Evolutionary conservation across 2,888 invertebrate genomes (phyloP).

Genomic region (Drosophila acutilabella): DNA sequence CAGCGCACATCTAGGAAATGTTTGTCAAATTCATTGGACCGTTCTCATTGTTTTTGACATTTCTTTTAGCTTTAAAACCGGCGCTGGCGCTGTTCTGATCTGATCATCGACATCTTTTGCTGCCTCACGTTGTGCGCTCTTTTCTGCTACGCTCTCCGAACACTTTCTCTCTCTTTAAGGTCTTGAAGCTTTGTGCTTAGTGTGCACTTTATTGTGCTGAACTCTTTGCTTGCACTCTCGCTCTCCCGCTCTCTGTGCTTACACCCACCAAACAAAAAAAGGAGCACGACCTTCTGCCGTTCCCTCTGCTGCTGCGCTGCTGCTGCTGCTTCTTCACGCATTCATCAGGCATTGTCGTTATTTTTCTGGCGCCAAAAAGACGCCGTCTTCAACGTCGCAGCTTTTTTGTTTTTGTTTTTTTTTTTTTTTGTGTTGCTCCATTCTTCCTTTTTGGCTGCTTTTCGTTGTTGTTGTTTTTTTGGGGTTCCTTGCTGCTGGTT

Average conservation of each 20-base stretch:
- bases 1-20: slow-evolving; percentile 85
- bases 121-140: slow-evolving; percentile 10
- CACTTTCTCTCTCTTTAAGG: slow-evolving; percentile 8
- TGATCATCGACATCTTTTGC: slow-evolving; percentile 9
- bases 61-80: slow-evolving; percentile 69
- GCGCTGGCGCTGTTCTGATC: slow-evolving; percentile 26
- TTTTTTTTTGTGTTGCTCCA: slow-evolving; percentile 44
- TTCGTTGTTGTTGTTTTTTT: slow-evolving; percentile 44
- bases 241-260: not conserved
- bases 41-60: slow-evolving; percentile 85
- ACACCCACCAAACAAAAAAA: slow-evolving; percentile 6
- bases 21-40: slow-evolving; percentile 85
- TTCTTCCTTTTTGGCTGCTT: slow-evolving; percentile 52
- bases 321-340: slow-evolving; percentile 46
- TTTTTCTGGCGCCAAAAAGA: slow-evolving; percentile 84
- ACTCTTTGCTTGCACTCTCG: not conserved
- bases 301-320: not conserved
- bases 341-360: slow-evolving; percentile 81
- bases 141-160: slow-evolving; percentile 6
- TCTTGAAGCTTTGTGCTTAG: slow-evolving; percentile 39
- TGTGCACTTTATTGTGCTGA: slow-evolving; percentile 24
- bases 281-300: slow-evolving; percentile 23
- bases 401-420: slow-evolving; percentile 44
- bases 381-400: slow-evolving; percentile 68
- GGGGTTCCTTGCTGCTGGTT: slow-evolving; percentile 47